phyloP scores from a whole-genome alignment of 2,888 invertebrate species.

The Ametastegia equiseti region DNA sequence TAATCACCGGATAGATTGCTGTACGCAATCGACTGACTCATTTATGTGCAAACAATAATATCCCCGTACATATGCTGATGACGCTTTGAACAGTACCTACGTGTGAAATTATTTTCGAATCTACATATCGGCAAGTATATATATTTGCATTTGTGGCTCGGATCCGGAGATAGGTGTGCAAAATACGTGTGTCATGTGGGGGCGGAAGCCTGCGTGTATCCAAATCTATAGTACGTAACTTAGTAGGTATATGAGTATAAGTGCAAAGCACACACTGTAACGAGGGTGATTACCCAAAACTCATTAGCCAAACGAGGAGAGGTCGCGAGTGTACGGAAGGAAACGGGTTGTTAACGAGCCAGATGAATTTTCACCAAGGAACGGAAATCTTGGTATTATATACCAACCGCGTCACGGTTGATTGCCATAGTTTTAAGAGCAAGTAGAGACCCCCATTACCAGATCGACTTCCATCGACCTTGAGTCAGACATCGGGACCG shows the following conservation, averaged over 20 bases:
- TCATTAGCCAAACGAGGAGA: conserved; percentile 36
- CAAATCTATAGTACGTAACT: not conserved
- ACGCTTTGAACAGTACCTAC: not conserved
- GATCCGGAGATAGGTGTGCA: not conserved
- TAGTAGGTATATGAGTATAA: not conserved
- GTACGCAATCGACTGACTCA: not conserved
- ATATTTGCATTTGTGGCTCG: not conserved
- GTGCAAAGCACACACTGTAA: conserved; percentile 16
- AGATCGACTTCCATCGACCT: conserved; percentile 7
- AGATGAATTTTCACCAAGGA: conserved; percentile 30
- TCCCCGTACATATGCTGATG: too few species aligned
- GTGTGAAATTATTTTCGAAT: not conserved
- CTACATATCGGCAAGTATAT: conserved; percentile 4
- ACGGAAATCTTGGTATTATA: conserved; percentile 22
- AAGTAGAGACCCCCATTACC: conserved; percentile 3
- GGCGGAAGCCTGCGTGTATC: not conserved
- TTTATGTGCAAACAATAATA: conserved; percentile 6
- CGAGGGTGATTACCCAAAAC: conserved; percentile 32
- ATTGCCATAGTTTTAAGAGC: conserved; percentile 24
- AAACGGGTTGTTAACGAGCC: conserved; percentile 24
- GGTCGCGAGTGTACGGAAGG: conserved; percentile 21
- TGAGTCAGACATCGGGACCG: not conserved
- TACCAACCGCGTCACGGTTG: conserved; percentile 24
- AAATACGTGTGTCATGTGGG: not conserved
- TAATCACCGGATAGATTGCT: not conserved